A percentile compares a stretch with the other conserved stretches of the same genome.
These are phyloP conservation scores for Oegoconia quadripuncta DNA, from an alignment of 2,888 invertebrate species.

Conservation along the genomic window DNA sequence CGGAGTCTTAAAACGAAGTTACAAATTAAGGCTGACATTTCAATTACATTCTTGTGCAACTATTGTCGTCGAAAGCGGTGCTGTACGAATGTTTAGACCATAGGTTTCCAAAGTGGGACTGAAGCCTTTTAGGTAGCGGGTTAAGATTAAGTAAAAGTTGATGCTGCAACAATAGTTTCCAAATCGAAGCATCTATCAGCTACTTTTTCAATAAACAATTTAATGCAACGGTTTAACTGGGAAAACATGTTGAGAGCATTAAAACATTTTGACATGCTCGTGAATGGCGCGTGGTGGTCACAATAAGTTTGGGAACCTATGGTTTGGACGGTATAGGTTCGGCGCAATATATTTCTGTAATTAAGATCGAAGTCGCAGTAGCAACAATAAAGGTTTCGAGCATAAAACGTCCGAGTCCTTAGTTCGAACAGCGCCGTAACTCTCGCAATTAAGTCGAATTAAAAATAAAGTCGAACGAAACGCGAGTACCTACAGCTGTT, in stretches of 20 bases:
- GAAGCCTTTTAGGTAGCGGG: too few relatives aligned
- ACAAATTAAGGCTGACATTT: slow-evolving; percentile 70
- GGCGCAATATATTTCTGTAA: slow-evolving; percentile 31
- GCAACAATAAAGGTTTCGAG: slow-evolving; percentile 52
- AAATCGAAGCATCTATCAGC: too few relatives aligned
- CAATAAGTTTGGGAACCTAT: too few relatives aligned
- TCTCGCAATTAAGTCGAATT: slow-evolving; percentile 73
- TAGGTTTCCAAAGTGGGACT: too few relatives aligned
- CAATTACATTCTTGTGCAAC: slow-evolving; percentile 74
- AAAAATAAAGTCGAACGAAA: slow-evolving; percentile 69
- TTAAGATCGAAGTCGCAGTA: slow-evolving; percentile 43
- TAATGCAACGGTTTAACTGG: too few relatives aligned
- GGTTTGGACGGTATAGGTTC: slow-evolving; percentile 4
- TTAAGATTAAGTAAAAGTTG: too few relatives aligned
- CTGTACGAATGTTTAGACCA: too few relatives aligned
- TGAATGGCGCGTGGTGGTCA: too few relatives aligned
- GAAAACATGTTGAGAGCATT: too few relatives aligned
- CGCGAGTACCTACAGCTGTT: slow-evolving; percentile 48
- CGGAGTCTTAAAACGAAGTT: slow-evolving; percentile 50
- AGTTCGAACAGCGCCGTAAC: slow-evolving; percentile 57
- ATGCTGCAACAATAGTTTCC: too few relatives aligned
- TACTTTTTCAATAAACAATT: too few relatives aligned
- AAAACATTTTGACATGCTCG: too few relatives aligned
- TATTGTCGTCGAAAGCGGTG: slow-evolving; percentile 44
- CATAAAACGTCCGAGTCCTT: slow-evolving; percentile 54